phyloP scores from a whole-genome alignment of 2,113 vertebrate species.

The Apodemus speciosus region DNA sequence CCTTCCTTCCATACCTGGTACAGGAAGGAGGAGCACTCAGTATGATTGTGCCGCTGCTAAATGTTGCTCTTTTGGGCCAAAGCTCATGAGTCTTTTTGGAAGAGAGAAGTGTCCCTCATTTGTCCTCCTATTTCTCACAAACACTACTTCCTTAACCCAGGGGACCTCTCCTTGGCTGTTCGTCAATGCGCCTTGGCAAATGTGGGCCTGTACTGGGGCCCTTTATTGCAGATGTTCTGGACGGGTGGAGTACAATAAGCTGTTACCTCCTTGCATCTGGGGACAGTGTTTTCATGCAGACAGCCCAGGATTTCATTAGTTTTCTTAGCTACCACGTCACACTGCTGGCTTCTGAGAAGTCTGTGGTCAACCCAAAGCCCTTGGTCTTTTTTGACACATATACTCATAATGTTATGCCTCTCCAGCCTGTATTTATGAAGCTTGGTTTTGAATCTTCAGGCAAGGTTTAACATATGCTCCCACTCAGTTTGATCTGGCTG shows the following conservation, averaged over 20 bases:
- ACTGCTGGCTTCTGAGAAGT: slow-evolving; percentile 63
- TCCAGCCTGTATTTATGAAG: slow-evolving; percentile 35
- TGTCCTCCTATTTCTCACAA: slow-evolving; percentile 24
- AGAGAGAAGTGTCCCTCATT: neutral
- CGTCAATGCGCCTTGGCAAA: slow-evolving; percentile 62
- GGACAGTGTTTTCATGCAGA: slow-evolving; percentile 67
- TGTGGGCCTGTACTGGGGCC: neutral
- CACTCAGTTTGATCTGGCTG: slow-evolving; percentile 38
- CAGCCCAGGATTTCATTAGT: slow-evolving; percentile 58
- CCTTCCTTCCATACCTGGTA: neutral
- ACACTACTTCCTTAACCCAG: neutral
- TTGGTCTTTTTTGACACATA: slow-evolving; percentile 52
- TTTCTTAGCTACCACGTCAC: slow-evolving; percentile 58
- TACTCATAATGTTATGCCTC: slow-evolving; percentile 27
- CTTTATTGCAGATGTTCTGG: slow-evolving; percentile 54
- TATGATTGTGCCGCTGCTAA: neutral
- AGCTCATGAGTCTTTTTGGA: neutral
- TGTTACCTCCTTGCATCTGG: slow-evolving; percentile 60
- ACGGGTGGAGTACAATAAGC: slow-evolving; percentile 43
- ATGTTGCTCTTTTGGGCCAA: slow-evolving; percentile 12
- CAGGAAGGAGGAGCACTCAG: neutral
- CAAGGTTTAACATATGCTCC: neutral
- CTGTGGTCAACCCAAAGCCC: slow-evolving; percentile 64
- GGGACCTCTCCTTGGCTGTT: slow-evolving; percentile 47
- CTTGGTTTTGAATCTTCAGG: slow-evolving; percentile 57